Conservation (phyloP, 2,113 vertebrate genomes). For the Corythaixoides concolor region DNA sequence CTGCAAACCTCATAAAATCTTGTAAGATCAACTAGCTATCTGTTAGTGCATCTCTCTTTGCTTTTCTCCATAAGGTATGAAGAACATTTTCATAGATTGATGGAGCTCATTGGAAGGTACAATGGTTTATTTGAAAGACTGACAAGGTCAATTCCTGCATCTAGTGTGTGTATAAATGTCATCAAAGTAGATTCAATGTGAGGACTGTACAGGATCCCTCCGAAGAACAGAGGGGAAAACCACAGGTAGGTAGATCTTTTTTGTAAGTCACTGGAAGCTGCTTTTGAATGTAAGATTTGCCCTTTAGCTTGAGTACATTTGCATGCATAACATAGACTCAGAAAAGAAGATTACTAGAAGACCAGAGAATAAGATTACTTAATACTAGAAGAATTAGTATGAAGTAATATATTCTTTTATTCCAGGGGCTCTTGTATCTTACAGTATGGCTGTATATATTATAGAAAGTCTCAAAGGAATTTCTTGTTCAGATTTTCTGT, state of each 20-base stretch:
- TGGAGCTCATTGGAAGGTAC: background rate
- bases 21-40: background rate
- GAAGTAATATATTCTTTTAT: background rate
- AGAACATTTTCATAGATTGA: background rate
- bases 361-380: background rate
- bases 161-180: background rate
- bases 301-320: background rate
- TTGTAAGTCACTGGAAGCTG: background rate
- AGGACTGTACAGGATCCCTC: background rate
- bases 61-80: background rate
- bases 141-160: background rate
- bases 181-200: background rate
- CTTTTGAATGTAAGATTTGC: background rate
- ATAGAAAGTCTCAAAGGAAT: background rate
- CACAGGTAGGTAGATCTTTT: background rate
- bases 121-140: background rate
- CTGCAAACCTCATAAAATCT: background rate
- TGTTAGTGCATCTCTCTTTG: background rate
- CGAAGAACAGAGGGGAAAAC: background rate
- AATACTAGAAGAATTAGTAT: background rate
- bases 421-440: background rate
- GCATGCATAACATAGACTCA: background rate
- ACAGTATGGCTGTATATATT: background rate
- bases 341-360: background rate
- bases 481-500: background rate